Base-by-base conservation (phyloP, 2,888 invertebrate species). In the Lutraria lutraria region DNA sequence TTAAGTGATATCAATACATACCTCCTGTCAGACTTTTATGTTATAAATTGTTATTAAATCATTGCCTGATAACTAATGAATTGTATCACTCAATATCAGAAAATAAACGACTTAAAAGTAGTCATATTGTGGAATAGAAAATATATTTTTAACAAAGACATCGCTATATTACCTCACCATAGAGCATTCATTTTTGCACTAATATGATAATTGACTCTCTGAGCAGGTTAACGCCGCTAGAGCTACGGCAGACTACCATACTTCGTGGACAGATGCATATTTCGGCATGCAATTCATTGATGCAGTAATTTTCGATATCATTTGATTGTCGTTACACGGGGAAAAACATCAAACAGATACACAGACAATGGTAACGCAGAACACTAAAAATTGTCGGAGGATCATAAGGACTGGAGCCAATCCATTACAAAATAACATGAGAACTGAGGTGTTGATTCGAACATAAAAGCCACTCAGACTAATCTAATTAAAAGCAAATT, bases 401-500 rank as follows among this genome's bases (percentile, higher is more conserved):
- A 52, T 52, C 43, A 52, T 34, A 0, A 21, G 80, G 34, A 43
- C n/a, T 0, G 43, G 19, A 29, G 13, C 43, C 90, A 86, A 91
- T 89, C 91, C 91, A 91, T 91, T 91, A 91, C 88, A 31, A 81
- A 87, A 88, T 80, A 89, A 84, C 85, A 86, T 88, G 63, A 76
- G 76, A 81, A 83, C 25, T 54, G 83, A 92, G 92, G 92, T 92
- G 92, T 80, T 85, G 87, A 89, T 86, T 80, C 34, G 88, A 87
- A 90, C 92, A 92, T 90, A 88, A 91, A 87, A 90, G 88, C 43
- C 89, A 72, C 92, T 86, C 88, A 82, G 85, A 89, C 92, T 92
- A 92, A 92, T 92, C 90, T 87, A 89, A 92, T 92, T 92, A 89
- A 90, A 92, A 90, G 92, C 89, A 87, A 91, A 91, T 91, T 91